Conservation (phyloP, 2,797 vertebrate genomes). For the Orientallactaga sibirica region DNA sequence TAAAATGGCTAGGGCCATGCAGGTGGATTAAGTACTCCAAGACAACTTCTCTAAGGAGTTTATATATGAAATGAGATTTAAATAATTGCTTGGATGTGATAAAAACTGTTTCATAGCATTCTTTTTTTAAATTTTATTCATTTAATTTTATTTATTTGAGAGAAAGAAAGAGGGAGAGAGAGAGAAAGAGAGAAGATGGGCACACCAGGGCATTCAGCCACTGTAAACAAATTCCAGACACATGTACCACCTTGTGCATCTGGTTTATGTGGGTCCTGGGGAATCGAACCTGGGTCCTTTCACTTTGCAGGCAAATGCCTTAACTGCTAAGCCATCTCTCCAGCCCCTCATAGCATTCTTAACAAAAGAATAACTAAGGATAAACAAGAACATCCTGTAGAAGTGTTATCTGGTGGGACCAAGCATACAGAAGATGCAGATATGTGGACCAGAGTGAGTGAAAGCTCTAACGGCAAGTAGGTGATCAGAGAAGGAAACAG, state of each 20-base stretch:
- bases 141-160: too few species aligned
- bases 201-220: too few species aligned
- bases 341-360: background rate
- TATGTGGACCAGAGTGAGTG: background rate
- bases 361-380: background rate
- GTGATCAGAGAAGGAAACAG: too few species aligned
- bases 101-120: background rate
- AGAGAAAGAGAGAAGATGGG: too few species aligned
- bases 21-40: background rate
- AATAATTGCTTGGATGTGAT: background rate
- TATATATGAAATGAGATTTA: background rate
- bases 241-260: too few species aligned
- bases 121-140: too few species aligned
- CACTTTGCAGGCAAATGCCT: too few species aligned
- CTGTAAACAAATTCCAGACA: too few species aligned
- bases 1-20: background rate
- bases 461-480: background rate
- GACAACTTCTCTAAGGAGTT: background rate
- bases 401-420: background rate
- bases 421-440: constrained; percentile 1
- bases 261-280: too few species aligned
- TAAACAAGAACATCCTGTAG: background rate
- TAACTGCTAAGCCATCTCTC: too few species aligned
- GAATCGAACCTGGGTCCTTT: too few species aligned
- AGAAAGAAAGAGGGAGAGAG: too few species aligned